These are phyloP conservation scores for Caenorhabditis japonica DNA, from an alignment of 2,888 invertebrate species.

Conservation along the genomic window DNA sequence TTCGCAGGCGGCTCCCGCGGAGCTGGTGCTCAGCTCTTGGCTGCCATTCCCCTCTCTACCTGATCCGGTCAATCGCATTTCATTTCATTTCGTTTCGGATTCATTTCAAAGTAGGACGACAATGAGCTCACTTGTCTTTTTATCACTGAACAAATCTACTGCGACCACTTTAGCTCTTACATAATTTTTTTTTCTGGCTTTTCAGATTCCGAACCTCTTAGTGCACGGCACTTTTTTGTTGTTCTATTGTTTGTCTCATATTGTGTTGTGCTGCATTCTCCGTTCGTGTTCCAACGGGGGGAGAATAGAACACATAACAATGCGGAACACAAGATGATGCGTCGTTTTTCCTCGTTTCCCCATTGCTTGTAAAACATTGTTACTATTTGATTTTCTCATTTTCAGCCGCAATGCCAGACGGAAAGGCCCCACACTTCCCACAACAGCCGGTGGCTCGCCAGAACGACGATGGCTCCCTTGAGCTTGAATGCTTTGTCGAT, in stretches of 20 bases:
- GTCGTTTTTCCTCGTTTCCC: conserved; percentile 1
- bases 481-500: conserved; percentile 77
- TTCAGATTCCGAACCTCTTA: too few relatives aligned
- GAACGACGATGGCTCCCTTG: conserved; percentile 77
- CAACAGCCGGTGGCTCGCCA: conserved; percentile 78
- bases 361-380: conserved; percentile 7
- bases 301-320: conserved; percentile 8
- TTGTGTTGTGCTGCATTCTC: not conserved
- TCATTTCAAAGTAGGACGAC: too few relatives aligned
- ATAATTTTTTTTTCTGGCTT: too few relatives aligned
- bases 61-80: conserved; percentile 13
- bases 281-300: conserved; percentile 10
- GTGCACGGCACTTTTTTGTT: too few relatives aligned
- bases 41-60: conserved; percentile 19
- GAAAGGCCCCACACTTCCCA: conserved; percentile 77
- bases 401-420: conserved; percentile 72
- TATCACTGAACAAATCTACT: too few relatives aligned
- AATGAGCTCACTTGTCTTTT: too few relatives aligned
- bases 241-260: too few relatives aligned
- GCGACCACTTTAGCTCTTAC: too few relatives aligned
- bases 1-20: conserved; percentile 30
- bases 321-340: conserved; percentile 21
- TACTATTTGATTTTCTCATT: conserved; percentile 13
- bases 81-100: conserved; percentile 11
- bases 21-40: conserved; percentile 10